Base-by-base conservation (phyloP, 2,888 invertebrate genomes). In the Phorcus lineatus region DNA sequence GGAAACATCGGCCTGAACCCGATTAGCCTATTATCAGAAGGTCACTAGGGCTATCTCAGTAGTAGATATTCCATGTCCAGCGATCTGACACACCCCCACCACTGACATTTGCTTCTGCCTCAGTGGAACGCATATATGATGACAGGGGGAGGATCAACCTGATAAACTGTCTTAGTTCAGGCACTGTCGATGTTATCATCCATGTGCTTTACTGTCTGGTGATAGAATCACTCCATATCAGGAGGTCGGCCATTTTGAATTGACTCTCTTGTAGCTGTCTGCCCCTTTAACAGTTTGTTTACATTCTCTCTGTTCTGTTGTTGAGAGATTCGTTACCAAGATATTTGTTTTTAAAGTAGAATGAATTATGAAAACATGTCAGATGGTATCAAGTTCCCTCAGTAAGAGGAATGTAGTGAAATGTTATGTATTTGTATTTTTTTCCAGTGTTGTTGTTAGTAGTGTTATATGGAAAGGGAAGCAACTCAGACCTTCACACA, bases 81-180 rank as follows among this genome's bases (percentile, higher is more conserved):
- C 13, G 57, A 22, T 57, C 22, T 57, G 6, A 22, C 19, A 57
- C 24, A 57, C 57, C 57, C 7, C 24, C 19, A 57, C 57, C 24
- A 19, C 57, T 57, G 57, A 19, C 70, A 70, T 70, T 70, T 70
- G 31, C 70, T 16, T 57, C 22, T 19, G 13, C 22, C 70, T 36
- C 19, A 40, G 19, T 36, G 17, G n/a, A 40, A 70, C 19, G 70
- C 36, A 28, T 70, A 19, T 70, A 19, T 36, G 36, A 28, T 70
- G 70, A 70, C 70, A 70, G 24, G 70, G 36, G 70, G 70, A 36
- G 36, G 70, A 40, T 36, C 36, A 22, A 36, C n/a, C 40, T 70
- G 70, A 70, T 70, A 70, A 70, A 70, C 70, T 70, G 70, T 70
- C 70, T 70, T 19, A 31, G 40, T 36, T 70, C 36, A 40, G 70